These are phyloP conservation scores for Serinus canaria DNA, from an alignment of 2,113 vertebrate genomes.

Conservation along the genomic window DNA sequence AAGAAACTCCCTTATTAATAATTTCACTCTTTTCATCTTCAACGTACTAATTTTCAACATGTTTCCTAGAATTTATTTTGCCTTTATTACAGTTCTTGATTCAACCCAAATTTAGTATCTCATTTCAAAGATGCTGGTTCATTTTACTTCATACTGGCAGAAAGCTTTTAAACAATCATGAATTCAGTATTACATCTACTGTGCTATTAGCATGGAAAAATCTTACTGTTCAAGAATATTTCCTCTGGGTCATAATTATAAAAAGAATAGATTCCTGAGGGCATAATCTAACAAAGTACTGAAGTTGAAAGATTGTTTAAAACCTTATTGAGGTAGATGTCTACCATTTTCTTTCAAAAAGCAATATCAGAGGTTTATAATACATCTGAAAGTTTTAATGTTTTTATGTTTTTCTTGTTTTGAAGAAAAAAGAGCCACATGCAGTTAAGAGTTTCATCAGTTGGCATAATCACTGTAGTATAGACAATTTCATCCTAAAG, in stretches of 20 bases:
- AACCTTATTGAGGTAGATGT: slow-evolving; percentile 12
- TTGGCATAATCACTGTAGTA: not conserved
- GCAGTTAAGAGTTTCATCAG: not conserved
- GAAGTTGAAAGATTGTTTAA: slow-evolving; percentile 34
- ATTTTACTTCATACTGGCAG: not conserved
- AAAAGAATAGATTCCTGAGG: slow-evolving; percentile 27
- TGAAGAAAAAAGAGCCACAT: not conserved
- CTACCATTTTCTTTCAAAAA: not conserved
- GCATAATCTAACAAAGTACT: not conserved
- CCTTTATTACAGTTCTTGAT: not conserved
- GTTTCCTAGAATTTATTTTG: slow-evolving; percentile 12
- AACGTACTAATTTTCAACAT: slow-evolving; percentile 7
- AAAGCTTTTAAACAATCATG: slow-evolving; percentile 45
- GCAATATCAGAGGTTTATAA: not conserved
- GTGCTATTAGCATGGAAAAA: slow-evolving; percentile 25
- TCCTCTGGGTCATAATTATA: slow-evolving; percentile 40
- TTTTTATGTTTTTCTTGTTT: not conserved
- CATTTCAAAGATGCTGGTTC: slow-evolving; percentile 7
- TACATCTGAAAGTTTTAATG: not conserved
- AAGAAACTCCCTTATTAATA: slow-evolving; percentile 26
- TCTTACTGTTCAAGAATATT: slow-evolving; percentile 25
- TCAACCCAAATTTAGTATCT: not conserved
- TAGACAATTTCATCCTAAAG: not conserved
- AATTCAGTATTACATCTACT: slow-evolving; percentile 1
- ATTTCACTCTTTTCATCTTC: slow-evolving; percentile 33